Base-by-base conservation (phyloP, 2,113 vertebrate genomes). In the Dryoscopus gambensis region DNA sequence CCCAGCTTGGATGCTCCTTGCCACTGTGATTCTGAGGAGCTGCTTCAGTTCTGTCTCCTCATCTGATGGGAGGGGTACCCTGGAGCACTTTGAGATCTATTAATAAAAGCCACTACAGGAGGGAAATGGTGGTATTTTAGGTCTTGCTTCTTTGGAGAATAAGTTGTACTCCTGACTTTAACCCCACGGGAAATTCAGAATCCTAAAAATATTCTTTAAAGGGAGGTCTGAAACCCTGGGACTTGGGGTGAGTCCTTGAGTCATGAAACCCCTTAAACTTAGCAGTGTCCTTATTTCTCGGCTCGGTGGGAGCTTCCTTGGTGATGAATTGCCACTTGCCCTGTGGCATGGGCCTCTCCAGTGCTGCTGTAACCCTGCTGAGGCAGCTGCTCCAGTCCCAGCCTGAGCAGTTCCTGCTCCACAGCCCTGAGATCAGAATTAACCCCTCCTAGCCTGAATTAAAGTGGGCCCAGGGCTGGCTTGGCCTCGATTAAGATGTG, bases 341-440 rank as follows among this genome's bases (percentile, higher is more conserved):
- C 22, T 67, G 31, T 37, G 59, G 3, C 30, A 74, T 6, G 4
- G 30, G 35, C 5, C 4, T 1, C 10, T 28, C 25, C 1, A 0
- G 33, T 35, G 63, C 44, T 73, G 56, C 69, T 57, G 31, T 23
- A 6, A 23, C 33, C 24, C 33, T 57, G 53, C 35, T 5, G 14
- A n/a, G 67, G n/a, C 37, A 70, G 57, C 30, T 57, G 55, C 46
- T 42, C 20, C 56, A 16, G 18, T 14, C 35, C 19, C 56, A 47
- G 62, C 33, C 10, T 28, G n/a, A 15, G 4, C 27, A 5, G 18
- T 0, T 52, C 52, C 49, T 77, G n/a, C 62, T 20, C 6, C 22
- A 6, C 35, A 31, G 19, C 21, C 37, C 49, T 28, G 49, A 42
- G n/a, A 18, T 20, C 35, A 10, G 42, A 47, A 60, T 59, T 39